Conservation (phyloP, 1,140 invertebrate genomes). For the Copidosoma floridanum region DNA sequence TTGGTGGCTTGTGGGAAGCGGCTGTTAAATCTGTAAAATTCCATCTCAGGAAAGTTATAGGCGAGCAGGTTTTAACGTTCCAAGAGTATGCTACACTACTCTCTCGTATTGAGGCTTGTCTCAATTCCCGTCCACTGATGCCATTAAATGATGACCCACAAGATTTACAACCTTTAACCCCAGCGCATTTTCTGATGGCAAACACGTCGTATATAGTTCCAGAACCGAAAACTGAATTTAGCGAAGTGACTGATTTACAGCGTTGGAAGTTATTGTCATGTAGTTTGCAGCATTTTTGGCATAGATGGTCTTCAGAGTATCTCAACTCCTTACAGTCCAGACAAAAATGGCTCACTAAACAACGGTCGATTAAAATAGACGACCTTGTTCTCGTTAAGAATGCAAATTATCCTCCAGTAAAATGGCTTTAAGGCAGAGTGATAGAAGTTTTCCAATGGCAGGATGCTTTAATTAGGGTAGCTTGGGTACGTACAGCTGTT, state of each 20-base stretch:
- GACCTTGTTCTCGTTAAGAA: constrained; percentile 15
- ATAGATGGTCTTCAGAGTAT: constrained; percentile 14
- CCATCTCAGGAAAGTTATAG: too few species aligned
- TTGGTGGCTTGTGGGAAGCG: too few species aligned
- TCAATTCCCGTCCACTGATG: constrained; percentile 31
- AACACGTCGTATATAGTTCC: background rate
- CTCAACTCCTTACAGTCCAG: constrained; percentile 15
- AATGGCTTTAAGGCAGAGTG: too few species aligned
- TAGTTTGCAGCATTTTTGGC: constrained; percentile 22
- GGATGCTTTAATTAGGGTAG: too few species aligned
- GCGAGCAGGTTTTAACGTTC: too few species aligned
- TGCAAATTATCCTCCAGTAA: background rate
- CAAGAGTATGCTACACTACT: constrained; percentile 25
- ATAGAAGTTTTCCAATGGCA: too few species aligned
- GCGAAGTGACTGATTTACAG: background rate
- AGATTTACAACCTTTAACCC: background rate
- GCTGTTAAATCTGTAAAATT: constrained; percentile 18
- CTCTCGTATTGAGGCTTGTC: constrained; percentile 25
- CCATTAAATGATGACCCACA: constrained; percentile 22
- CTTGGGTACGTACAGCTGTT: too few species aligned
- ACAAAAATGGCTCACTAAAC: constrained; percentile 12
- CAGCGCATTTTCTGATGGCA: background rate
- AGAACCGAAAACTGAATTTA: background rate
- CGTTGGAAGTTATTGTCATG: background rate
- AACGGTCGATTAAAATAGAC: constrained; percentile 2